These are phyloP conservation scores for Prinia subflava DNA, from an alignment of 2,113 vertebrate species.

Conservation along the genomic window DNA sequence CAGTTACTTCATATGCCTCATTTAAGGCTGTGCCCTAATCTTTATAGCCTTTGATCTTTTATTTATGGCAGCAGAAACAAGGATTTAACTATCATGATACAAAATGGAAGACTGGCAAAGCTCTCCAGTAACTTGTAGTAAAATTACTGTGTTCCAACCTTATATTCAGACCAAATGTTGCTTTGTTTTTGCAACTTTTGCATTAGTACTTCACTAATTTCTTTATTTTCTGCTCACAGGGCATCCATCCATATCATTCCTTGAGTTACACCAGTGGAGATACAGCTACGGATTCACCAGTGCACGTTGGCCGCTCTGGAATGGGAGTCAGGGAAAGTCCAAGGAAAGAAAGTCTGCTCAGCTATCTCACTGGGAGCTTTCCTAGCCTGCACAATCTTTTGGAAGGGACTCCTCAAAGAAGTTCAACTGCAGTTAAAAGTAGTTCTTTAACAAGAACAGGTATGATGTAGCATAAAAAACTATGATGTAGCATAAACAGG, in stretches of 20 bases:
- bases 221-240: constrained; percentile 69
- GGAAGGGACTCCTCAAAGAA: constrained; percentile 92
- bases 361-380: constrained; percentile 95
- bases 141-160: neutral
- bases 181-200: neutral
- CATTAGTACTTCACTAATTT: neutral
- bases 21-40: neutral
- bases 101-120: neutral
- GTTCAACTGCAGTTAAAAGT: constrained; percentile 80
- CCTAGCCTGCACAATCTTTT: constrained; percentile 94
- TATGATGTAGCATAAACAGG: constrained; percentile 73
- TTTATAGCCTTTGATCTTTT: neutral
- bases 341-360: constrained; percentile 93
- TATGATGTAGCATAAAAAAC: constrained; percentile 57
- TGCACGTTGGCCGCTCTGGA: constrained; percentile 83
- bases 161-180: neutral
- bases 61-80: neutral
- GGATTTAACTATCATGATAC: neutral
- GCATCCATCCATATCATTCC: constrained; percentile 95
- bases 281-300: constrained; percentile 94
- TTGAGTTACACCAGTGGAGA: constrained; percentile 97
- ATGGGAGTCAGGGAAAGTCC: constrained; percentile 88
- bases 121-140: neutral
- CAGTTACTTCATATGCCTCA: neutral
- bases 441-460: constrained; percentile 92